Evolutionary conservation across 1,140 invertebrate genomes (phyloP).

Genomic region (Halesus radiatus): DNA sequence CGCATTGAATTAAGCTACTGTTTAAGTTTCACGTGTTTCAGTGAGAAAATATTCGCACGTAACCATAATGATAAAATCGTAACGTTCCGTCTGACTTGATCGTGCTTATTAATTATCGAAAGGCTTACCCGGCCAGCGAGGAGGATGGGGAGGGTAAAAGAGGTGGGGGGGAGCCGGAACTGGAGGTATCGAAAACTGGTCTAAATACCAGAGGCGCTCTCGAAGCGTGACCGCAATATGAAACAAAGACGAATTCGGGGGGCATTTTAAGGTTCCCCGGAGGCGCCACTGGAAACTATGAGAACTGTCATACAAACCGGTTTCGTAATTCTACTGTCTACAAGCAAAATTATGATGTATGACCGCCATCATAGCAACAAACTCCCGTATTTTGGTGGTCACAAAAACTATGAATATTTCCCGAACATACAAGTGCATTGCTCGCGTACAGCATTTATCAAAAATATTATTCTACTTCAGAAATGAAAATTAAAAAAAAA

Average conservation of each 20-base stretch:
- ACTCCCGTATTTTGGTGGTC: too few species aligned
- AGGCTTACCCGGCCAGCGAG: background rate
- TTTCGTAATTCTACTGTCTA: background rate
- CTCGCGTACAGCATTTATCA: too few species aligned
- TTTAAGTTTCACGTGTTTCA: too few species aligned
- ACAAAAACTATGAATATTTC: too few species aligned
- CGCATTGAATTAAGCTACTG: too few species aligned
- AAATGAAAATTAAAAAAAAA: too few species aligned
- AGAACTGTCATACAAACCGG: background rate
- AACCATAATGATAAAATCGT: too few species aligned
- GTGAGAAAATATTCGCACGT: too few species aligned
- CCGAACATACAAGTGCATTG: too few species aligned
- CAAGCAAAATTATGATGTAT: background rate
- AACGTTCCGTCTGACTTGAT: too few species aligned
- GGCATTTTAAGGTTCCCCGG: background rate
- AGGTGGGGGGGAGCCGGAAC: slow-evolving; percentile 20
- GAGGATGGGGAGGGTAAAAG: background rate
- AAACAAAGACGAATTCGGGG: background rate
- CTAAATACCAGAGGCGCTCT: slow-evolving; percentile 19
- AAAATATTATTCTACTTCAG: too few species aligned
- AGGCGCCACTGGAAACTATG: background rate
- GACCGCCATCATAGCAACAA: background rate
- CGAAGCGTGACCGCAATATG: slow-evolving; percentile 23
- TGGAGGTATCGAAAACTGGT: slow-evolving; percentile 6
- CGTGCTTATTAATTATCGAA: too few species aligned